phyloP scores from a whole-genome alignment of 2,113 vertebrate species.

The Hymenochirus boettgeri region DNA sequence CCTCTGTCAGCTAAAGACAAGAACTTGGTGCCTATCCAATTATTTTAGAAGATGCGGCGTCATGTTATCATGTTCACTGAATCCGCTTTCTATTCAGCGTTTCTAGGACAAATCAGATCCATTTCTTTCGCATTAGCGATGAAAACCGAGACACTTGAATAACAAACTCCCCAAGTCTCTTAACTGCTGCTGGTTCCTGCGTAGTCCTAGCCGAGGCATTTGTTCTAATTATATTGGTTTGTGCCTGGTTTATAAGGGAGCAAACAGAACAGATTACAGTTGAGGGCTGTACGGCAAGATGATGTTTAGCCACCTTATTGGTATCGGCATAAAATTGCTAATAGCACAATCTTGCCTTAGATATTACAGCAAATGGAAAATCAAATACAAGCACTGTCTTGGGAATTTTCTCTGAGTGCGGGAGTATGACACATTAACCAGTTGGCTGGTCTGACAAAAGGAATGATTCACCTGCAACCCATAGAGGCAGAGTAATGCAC shows the following conservation, averaged over 20 bases:
- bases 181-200: background rate
- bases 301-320: background rate
- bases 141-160: constrained; percentile 7
- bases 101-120: constrained; percentile 24
- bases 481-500: no score
- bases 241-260: background rate
- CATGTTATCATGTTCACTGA: no score
- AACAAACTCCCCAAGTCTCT: constrained; percentile 19
- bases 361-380: background rate
- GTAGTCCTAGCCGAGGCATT: background rate
- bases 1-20: no score
- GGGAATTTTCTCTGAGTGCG: background rate
- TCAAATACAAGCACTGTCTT: background rate
- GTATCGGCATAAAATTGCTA: background rate
- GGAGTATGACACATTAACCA: constrained; percentile 23
- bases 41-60: background rate
- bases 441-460: background rate
- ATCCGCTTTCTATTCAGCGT: no score
- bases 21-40: background rate
- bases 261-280: background rate
- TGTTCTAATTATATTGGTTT: constrained; percentile 17
- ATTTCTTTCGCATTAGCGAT: background rate
- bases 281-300: background rate
- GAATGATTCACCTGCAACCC: background rate
- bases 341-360: background rate